Evolutionary conservation across 2,888 invertebrate genomes (phyloP).

Genomic region (Magallana nippona): DNA sequence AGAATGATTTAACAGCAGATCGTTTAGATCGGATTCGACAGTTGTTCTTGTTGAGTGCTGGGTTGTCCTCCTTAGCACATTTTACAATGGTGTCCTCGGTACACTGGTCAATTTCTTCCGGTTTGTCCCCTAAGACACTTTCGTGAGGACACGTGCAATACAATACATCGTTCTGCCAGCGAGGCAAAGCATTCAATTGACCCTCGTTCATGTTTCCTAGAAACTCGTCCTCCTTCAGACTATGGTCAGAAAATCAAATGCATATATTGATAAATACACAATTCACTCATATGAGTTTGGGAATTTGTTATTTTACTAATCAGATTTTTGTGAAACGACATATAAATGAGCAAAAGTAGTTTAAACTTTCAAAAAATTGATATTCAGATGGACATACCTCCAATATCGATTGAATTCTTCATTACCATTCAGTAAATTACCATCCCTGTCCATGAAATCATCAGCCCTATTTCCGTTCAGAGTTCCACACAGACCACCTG

Average conservation of each 20-base stretch:
- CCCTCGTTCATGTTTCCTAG: slow-evolving; percentile 8
- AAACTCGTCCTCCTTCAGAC: not conserved
- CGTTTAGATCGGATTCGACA: slow-evolving; percentile 3
- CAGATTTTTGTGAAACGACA: no score
- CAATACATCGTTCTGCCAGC: slow-evolving; percentile 3
- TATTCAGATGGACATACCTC: slow-evolving; percentile 13
- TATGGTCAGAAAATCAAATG: not conserved
- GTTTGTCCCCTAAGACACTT: not conserved
- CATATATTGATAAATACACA: no score
- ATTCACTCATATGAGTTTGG: no score
- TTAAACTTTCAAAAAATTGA: not conserved
- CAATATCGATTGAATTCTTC: not conserved
- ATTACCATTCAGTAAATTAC: not conserved
- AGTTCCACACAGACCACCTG: slow-evolving; percentile 31
- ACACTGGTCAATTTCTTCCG: not conserved
- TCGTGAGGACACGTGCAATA: slow-evolving; percentile 29
- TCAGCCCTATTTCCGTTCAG: slow-evolving; percentile 8
- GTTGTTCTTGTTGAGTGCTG: slow-evolving; percentile 22
- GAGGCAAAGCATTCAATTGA: not conserved
- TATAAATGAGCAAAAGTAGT: no score
- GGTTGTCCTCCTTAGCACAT: slow-evolving; percentile 37
- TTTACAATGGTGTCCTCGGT: slow-evolving; percentile 10
- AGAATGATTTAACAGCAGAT: not conserved
- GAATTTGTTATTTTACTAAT: no score
- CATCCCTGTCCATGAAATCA: slow-evolving; percentile 19